These are phyloP conservation scores for Phoenoteleia sp. DNA, from an alignment of 2,888 invertebrate species.

Conservation along the genomic window DNA sequence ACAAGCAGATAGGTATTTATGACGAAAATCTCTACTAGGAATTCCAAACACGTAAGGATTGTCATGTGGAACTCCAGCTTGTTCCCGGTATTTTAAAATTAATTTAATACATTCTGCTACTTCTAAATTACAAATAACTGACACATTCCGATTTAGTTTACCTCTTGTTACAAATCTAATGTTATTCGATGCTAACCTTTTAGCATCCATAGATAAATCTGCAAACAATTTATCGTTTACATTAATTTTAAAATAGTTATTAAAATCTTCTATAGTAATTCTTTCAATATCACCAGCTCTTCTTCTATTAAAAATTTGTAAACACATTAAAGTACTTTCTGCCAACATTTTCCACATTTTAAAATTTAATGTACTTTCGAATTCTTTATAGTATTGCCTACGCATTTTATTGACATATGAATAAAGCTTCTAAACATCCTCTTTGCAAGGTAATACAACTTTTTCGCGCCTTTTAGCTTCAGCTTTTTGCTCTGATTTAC, in stretches of 20 bases:
- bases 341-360: neutral
- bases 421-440: neutral
- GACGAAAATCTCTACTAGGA: constrained; percentile 27
- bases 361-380: no score
- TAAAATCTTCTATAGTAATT: constrained; percentile 28
- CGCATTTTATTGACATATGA: neutral
- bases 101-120: constrained; percentile 49
- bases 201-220: constrained; percentile 13
- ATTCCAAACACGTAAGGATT: constrained; percentile 68
- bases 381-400: no score
- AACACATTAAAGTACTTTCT: constrained; percentile 2
- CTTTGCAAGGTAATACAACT: neutral
- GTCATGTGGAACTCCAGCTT: constrained; percentile 43
- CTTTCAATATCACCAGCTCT: constrained; percentile 48
- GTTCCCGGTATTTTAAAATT: constrained; percentile 39
- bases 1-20: constrained; percentile 72
- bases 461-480: neutral
- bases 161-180: constrained; percentile 55
- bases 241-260: neutral
- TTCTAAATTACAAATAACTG: constrained; percentile 49
- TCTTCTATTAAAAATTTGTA: constrained; percentile 49
- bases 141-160: constrained; percentile 48
- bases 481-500: neutral
- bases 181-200: constrained; percentile 45
- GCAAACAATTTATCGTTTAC: neutral